A percentile compares a stretch with the other conserved stretches of the same genome.
Evolutionary conservation across 2,888 invertebrate species (phyloP).

Genomic region (Syrphus vitripennis): DNA sequence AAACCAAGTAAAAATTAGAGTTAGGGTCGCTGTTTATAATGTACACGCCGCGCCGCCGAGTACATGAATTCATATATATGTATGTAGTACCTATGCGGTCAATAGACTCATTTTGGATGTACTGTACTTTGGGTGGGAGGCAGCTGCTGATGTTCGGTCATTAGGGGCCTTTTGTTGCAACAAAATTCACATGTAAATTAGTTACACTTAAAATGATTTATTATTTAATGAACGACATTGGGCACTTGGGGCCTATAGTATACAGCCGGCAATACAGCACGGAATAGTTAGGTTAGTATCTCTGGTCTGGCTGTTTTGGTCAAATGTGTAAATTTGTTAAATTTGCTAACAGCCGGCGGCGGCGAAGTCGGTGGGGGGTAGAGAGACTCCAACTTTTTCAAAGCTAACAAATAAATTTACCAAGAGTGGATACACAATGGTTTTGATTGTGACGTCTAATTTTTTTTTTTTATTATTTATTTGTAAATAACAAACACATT

Average conservation of each 20-base stretch:
- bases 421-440: slow-evolving; percentile 34
- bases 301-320: slow-evolving; percentile 23
- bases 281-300: background rate
- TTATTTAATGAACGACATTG: slow-evolving; percentile 65
- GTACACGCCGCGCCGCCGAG: background rate
- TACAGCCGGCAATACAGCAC: background rate
- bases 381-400: background rate
- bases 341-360: background rate
- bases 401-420: slow-evolving; percentile 45
- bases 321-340: slow-evolving; percentile 14
- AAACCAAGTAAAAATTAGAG: slow-evolving; percentile 60
- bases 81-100: background rate
- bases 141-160: slow-evolving; percentile 55
- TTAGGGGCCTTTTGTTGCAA: slow-evolving; percentile 61
- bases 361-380: too few species aligned
- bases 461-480: background rate
- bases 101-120: slow-evolving; percentile 42
- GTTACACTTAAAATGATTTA: slow-evolving; percentile 69
- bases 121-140: slow-evolving; percentile 10
- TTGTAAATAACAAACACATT: slow-evolving; percentile 49
- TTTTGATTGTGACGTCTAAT: slow-evolving; percentile 29
- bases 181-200: slow-evolving; percentile 68
- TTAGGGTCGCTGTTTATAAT: background rate
- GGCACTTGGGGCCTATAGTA: background rate
- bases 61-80: background rate